A percentile compares a stretch with the other conserved stretches of the same genome.
phyloP scores from a whole-genome alignment of 2,888 invertebrate species.

The Heliconius hortense region DNA sequence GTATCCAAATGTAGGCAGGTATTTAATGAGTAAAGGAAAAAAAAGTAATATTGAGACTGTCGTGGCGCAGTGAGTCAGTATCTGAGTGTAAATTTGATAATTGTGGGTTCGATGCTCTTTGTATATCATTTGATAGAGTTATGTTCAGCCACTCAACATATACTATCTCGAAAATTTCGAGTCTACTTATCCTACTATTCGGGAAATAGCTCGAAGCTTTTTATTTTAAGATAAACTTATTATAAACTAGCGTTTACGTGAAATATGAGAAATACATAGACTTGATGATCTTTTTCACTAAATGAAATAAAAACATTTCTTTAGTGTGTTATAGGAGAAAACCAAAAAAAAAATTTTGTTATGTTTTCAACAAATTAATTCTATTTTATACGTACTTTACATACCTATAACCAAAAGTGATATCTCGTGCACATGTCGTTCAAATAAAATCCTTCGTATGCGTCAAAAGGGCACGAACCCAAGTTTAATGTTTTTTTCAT shows the following conservation, averaged over 20 bases:
- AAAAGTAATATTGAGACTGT: not conserved
- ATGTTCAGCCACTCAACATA: not conserved
- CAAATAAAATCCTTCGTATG: slow-evolving; percentile 68
- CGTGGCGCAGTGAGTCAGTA: not conserved
- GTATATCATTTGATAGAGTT: too few relatives aligned
- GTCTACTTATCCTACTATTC: too few relatives aligned
- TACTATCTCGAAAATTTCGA: not conserved
- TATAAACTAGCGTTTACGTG: too few relatives aligned
- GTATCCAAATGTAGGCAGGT: not conserved
- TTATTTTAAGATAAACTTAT: too few relatives aligned
- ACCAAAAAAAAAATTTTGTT: not conserved
- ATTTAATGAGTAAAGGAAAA: not conserved
- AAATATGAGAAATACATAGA: too few relatives aligned
- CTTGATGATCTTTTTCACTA: too few relatives aligned
- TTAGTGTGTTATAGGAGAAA: too few relatives aligned
- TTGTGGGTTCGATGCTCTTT: not conserved
- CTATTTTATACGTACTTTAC: not conserved
- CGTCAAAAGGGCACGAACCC: slow-evolving; percentile 67
- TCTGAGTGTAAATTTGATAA: not conserved
- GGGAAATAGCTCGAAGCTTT: too few relatives aligned
- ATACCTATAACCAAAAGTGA: not conserved
- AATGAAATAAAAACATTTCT: too few relatives aligned
- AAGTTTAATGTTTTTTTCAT: slow-evolving; percentile 60
- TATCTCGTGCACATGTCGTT: slow-evolving; percentile 68
- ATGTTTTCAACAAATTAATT: not conserved